Evolutionary conservation across 2,113 vertebrate genomes (phyloP).

Genomic region (Sebastes fasciatus): DNA sequence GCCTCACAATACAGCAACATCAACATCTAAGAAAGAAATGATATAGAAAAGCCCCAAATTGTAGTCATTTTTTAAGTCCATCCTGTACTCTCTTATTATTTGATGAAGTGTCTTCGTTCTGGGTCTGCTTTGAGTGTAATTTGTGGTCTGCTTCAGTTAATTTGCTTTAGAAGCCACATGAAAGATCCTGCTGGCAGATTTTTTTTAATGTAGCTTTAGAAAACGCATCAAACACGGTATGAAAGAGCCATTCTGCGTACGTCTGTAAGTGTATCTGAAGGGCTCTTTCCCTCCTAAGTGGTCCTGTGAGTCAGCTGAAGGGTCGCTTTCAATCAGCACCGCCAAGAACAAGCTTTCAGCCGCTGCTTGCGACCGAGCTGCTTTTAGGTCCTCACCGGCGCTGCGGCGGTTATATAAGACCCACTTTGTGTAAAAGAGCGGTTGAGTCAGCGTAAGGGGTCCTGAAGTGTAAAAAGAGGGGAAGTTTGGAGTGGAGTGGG

Average conservation of each 20-base stretch:
- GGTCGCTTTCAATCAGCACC: conserved; percentile 50
- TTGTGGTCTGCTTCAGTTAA: conserved; percentile 49
- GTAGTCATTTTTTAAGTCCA: conserved; percentile 30
- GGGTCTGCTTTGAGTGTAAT: conserved; percentile 28
- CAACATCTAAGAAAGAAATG: conserved; percentile 55
- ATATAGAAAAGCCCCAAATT: conserved; percentile 7
- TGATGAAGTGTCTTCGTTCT: conserved; percentile 18
- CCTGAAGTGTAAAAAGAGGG: conserved; percentile 58
- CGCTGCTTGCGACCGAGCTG: background rate
- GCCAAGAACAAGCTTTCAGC: conserved; percentile 52
- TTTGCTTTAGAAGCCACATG: conserved; percentile 60
- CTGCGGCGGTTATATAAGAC: conserved; percentile 63
- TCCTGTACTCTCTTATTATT: conserved; percentile 46
- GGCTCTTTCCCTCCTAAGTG: conserved; percentile 40
- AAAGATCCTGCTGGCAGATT: conserved; percentile 30
- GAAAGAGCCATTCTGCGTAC: conserved; percentile 23
- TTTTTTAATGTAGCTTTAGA: conserved; percentile 40
- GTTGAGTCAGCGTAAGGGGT: conserved; percentile 71
- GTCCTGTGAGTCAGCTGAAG: conserved; percentile 59
- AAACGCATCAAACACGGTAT: conserved; percentile 39
- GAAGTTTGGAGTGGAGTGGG: conserved; percentile 70
- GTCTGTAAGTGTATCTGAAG: conserved; percentile 42
- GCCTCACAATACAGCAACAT: conserved; percentile 12
- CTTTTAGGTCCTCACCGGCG: conserved; percentile 16
- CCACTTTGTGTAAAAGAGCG: conserved; percentile 64